A percentile compares a stretch with the other conserved stretches of the same genome.
Evolutionary conservation across 2,797 vertebrate genomes (phyloP).

Genomic region (Takifugu rubripes): DNA sequence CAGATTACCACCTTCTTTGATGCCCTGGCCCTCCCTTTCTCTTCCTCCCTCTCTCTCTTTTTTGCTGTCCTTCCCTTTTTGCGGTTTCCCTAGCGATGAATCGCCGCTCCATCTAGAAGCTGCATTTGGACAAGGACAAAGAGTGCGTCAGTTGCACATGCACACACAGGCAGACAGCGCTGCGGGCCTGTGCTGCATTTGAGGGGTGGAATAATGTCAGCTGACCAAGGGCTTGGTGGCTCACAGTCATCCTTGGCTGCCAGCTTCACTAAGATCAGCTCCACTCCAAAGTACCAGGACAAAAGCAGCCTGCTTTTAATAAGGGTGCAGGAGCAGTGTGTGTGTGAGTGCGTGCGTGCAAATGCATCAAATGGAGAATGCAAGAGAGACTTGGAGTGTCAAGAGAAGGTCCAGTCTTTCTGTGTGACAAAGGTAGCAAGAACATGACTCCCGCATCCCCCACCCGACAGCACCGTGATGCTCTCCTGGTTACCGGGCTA

Average conservation of each 20-base stretch:
- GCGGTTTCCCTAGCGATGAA: slow-evolving; percentile 10
- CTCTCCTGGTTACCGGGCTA: not conserved
- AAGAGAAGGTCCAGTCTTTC: slow-evolving; percentile 29
- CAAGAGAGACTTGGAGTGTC: not conserved
- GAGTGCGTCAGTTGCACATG: slow-evolving; percentile 17
- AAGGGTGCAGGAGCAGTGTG: slow-evolving; percentile 21
- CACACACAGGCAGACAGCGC: slow-evolving; percentile 14
- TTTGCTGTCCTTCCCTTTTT: not conserved
- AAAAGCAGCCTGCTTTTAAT: slow-evolving; percentile 55
- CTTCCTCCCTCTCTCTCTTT: slow-evolving; percentile 2
- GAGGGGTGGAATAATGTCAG: slow-evolving; percentile 61
- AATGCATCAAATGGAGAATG: not conserved
- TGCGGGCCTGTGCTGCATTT: slow-evolving; percentile 46
- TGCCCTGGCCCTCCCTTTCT: slow-evolving; percentile 15
- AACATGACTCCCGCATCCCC: slow-evolving; percentile 9
- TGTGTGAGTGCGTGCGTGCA: slow-evolving; percentile 10
- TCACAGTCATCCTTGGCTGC: slow-evolving; percentile 61
- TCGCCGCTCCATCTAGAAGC: slow-evolving; percentile 30
- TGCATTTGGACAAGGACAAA: slow-evolving; percentile 55
- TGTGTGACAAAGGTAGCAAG: slow-evolving; percentile 26
- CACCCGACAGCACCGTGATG: slow-evolving; percentile 15
- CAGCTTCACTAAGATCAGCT: slow-evolving; percentile 61
- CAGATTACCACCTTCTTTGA: slow-evolving; percentile 61
- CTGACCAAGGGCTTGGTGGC: slow-evolving; percentile 58
- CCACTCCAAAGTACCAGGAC: slow-evolving; percentile 48